Base-by-base conservation (phyloP, 2,113 vertebrate species). In the Cebidichthys violaceus region DNA sequence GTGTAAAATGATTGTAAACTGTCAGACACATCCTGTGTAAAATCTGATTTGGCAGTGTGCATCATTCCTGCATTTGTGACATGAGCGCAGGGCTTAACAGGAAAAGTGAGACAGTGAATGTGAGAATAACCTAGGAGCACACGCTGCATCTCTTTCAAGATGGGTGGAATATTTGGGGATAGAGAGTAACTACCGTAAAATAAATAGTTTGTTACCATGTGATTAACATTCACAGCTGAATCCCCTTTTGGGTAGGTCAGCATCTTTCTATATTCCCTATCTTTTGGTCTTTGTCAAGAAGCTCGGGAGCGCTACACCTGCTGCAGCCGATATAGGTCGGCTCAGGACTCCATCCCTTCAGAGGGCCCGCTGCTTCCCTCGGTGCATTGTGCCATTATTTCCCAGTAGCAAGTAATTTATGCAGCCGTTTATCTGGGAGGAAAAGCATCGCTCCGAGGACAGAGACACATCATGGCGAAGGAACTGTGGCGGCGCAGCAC, bases 341-440 rank as follows among this genome's bases (percentile, higher is more conserved):
- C 82, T 87, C 66, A 65, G 39, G 73, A 69, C 83, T 86, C 61
- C 17, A 31, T 87, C 69, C 79, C 70, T 60, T 75, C n/a, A 6
- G 61, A 73, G 60, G 20, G 57, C 70, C 79, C 74, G 47, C 76
- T 39, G 80, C 78, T 83, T 75, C 50, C 75, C 68, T 78, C 74
- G 0, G 15, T 70, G 76, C 61, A 72, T 67, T 67, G 64, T 77
- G 70, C 70, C 17, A 81, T 88, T 90, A 89, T 87, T 91, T 65
- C 84, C 64, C 60, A 69, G 60, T 82, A 86, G 47, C 10, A 59
- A 67, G 84, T 91, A 79, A 92, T 92, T 92, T 88, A 89, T 90
- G 75, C 79, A 66, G 81, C 39, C 17, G 33, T 92, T 91, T 92
- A 90, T 90, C 85, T 78, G 20, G 13, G 41, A 84, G 54, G 82